Conservation (phyloP, 2,113 vertebrate species). For the Pachyramphus minor region DNA sequence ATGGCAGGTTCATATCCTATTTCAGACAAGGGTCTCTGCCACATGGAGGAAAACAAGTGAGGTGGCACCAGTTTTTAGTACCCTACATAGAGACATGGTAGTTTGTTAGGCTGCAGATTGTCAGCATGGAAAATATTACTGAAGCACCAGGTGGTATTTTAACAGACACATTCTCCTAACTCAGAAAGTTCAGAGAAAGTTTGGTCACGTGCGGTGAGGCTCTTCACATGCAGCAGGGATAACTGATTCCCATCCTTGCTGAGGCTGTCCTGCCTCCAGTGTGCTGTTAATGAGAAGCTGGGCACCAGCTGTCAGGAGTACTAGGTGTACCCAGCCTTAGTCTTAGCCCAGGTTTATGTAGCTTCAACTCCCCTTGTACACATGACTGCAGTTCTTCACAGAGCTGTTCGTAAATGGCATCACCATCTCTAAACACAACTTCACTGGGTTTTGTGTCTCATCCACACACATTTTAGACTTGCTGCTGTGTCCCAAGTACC, state of each 20-base stretch:
- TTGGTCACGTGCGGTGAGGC: accelerated
- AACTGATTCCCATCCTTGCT: background rate
- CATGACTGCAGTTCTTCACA: background rate
- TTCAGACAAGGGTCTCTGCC: background rate
- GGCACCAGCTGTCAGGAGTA: background rate
- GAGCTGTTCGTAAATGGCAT: background rate
- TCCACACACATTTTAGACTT: background rate
- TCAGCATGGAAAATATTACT: background rate
- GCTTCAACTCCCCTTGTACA: background rate
- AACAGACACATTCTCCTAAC: background rate
- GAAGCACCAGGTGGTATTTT: background rate
- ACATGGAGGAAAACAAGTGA: background rate
- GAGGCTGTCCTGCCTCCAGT: background rate
- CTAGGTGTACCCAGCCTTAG: background rate
- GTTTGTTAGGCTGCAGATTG: background rate
- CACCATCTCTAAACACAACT: background rate
- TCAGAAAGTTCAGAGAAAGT: background rate
- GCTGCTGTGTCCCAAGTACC: background rate
- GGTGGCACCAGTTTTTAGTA: background rate
- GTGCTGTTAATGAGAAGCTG: background rate
- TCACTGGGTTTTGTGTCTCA: background rate
- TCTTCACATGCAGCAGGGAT: background rate
- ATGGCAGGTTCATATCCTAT: background rate
- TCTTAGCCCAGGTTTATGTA: background rate
- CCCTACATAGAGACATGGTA: background rate